Conservation (phyloP, 2,797 vertebrate species). For the Cirrhinus mrigala region DNA sequence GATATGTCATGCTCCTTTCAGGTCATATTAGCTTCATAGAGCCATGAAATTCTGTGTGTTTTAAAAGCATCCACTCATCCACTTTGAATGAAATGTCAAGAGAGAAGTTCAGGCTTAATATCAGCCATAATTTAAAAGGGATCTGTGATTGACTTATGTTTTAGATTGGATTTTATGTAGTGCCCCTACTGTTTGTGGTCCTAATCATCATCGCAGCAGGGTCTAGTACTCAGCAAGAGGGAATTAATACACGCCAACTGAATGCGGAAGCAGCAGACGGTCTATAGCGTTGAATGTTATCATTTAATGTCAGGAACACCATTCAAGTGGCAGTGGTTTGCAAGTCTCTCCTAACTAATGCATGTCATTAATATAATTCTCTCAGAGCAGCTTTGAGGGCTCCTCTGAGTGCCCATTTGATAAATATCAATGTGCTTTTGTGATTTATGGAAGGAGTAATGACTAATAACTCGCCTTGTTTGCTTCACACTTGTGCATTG, state of each 20-base stretch:
- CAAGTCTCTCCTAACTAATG: conserved; percentile 19
- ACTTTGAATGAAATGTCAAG: background rate
- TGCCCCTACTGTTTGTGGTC: conserved; percentile 12
- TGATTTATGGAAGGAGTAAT: conserved; percentile 16
- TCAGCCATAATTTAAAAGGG: background rate
- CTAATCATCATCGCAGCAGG: conserved; percentile 38
- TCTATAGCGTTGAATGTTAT: conserved; percentile 5
- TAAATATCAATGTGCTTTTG: background rate
- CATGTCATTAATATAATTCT: background rate
- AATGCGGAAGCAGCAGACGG: background rate
- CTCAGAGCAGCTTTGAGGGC: background rate
- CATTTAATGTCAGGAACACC: background rate
- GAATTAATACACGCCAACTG: background rate
- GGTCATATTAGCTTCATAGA: conserved; percentile 9
- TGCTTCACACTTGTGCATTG: background rate
- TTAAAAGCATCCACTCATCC: background rate
- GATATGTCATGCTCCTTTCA: conserved; percentile 5
- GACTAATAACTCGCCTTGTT: conserved; percentile 20
- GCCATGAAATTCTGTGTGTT: background rate
- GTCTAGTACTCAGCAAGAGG: background rate
- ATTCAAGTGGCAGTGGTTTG: background rate
- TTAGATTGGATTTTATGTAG: conserved; percentile 29
- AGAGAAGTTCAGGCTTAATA: background rate
- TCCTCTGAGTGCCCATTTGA: background rate
- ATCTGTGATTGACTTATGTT: conserved; percentile 8